Evolutionary conservation across 2,888 invertebrate species (phyloP), one percentile per base, ranked within the genome.

Genomic region (Megalurothrips usitatus): DNA sequence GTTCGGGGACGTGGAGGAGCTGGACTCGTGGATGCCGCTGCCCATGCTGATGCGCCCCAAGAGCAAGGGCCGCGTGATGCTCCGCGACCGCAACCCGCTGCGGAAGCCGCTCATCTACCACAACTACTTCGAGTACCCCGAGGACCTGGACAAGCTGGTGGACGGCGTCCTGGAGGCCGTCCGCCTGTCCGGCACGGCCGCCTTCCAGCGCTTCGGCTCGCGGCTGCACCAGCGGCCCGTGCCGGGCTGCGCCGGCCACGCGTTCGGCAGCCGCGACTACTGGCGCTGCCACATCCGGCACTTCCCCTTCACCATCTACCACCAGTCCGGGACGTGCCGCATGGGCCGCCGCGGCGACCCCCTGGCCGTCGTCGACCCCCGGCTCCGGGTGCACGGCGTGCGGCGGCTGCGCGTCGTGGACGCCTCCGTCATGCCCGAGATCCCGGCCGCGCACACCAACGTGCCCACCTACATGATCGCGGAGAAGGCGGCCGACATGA

Each of bases 31-130:
- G 86, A 87, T 87, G 1, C 86, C 92, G 0, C 90, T 92, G 84
- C 93, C 93, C 0, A 92, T 93, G 89, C 85, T 93, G 43, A 90
- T 93, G 87, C 89, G 92, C 82, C 93, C 94, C 0, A 90, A 91
- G 85, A 93, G 93, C 17, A 89, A 89, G 84, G 94, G 94, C 0
- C 88, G 90, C 82, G 86, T 94, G 0, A 89, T 88, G 86, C 88
- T 96, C n/a, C 90, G 89, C 84, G 92, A 92, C 17, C 91, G 88
- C 82, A 91, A 95, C 86, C 94, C 95, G 0, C 90, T 90, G 84
- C 89, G 91, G 0, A 91, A 92, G 84, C 95, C 96, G 0, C 87
- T 90, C n/a, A 89, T 96, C 80, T 90, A 94, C 83, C 93, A 94
- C 0, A 94, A 94, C 86, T 97, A 96, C 86, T 90, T 96, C 85